Evolutionary conservation across 2,888 invertebrate species (phyloP).

Genomic region (Megaustenia siamemsis): DNA sequence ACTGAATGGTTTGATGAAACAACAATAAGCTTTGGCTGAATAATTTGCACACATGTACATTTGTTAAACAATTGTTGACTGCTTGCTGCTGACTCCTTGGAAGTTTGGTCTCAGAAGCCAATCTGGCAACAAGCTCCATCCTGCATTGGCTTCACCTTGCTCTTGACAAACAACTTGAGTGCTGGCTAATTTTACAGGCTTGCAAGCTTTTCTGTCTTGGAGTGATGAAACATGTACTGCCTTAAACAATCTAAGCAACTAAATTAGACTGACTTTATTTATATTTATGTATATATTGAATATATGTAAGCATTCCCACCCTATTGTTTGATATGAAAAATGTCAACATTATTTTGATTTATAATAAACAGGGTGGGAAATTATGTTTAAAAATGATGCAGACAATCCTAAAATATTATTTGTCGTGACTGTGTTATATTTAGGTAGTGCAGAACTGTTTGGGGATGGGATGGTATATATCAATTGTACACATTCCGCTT

Average conservation of each 20-base stretch:
- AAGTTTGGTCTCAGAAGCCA: background rate
- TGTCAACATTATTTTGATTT: too few species aligned
- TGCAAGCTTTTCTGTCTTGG: background rate
- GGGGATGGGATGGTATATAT: too few species aligned
- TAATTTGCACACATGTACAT: background rate
- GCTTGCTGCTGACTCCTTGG: background rate
- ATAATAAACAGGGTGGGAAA: too few species aligned
- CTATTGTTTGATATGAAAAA: too few species aligned
- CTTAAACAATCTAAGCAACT: background rate
- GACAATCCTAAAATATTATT: too few species aligned
- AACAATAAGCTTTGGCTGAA: slow-evolving; percentile 19
- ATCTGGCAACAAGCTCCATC: background rate
- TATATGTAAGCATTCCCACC: too few species aligned
- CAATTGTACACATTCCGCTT: too few species aligned
- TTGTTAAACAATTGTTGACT: background rate
- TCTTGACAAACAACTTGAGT: background rate
- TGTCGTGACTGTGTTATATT: too few species aligned
- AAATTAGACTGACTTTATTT: too few species aligned
- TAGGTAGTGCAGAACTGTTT: too few species aligned
- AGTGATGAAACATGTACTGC: background rate
- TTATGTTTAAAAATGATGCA: too few species aligned
- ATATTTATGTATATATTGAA: too few species aligned
- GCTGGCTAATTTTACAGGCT: background rate
- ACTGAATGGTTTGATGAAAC: slow-evolving; percentile 5
- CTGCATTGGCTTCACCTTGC: background rate